Percentiles rank a stretch among this genome's conserved stretches.
Conservation (phyloP, 2,113 vertebrate species). For the Glaucidium brasilianum region DNA sequence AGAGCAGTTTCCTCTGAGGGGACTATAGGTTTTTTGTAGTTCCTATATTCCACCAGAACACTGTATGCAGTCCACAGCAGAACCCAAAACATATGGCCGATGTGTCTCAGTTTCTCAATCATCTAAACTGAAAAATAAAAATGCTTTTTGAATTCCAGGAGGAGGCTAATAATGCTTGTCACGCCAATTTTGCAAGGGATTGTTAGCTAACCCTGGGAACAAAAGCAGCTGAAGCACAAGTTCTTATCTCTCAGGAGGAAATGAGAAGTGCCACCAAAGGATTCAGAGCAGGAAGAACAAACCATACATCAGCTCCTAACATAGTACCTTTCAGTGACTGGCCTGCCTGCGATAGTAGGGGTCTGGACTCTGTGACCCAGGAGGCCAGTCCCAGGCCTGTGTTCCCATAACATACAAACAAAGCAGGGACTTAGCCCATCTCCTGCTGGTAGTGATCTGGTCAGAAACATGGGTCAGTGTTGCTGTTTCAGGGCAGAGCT, state of each 20-base stretch:
- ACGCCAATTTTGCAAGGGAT: neutral
- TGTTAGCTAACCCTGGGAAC: neutral
- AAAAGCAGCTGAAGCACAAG: neutral
- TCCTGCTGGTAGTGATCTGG: neutral
- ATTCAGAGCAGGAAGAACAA: neutral
- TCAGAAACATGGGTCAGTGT: neutral
- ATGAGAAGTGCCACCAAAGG: neutral
- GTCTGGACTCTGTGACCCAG: neutral
- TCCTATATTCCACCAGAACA: accelerated
- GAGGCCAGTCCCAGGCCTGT: neutral
- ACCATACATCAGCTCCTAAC: neutral
- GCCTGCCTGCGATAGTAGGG: neutral
- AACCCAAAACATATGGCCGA: neutral
- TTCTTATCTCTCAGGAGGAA: neutral
- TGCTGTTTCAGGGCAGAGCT: neutral
- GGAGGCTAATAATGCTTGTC: neutral
- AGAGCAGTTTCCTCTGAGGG: neutral
- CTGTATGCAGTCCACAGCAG: neutral
- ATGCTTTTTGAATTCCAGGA: neutral
- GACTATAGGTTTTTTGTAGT: neutral
- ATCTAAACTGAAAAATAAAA: neutral
- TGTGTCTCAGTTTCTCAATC: neutral
- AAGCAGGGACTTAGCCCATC: neutral
- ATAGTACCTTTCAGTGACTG: neutral
- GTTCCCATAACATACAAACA: neutral